These are phyloP conservation scores for Pocillopora grandis DNA, from an alignment of 92 coral and sea anemone genomes.

Conservation along the genomic window DNA sequence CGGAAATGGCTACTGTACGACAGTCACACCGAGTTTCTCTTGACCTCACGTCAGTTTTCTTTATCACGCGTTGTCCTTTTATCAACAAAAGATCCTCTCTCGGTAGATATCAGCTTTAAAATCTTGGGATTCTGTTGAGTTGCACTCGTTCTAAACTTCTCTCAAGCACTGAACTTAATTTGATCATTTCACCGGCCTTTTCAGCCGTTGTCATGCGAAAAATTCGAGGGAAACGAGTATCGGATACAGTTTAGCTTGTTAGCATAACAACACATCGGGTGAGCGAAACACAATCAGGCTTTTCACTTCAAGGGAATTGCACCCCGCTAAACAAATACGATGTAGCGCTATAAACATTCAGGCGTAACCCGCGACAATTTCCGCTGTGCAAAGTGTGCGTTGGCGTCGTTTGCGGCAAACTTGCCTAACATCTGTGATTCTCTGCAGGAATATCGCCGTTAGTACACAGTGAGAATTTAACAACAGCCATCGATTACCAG, in stretches of 20 bases:
- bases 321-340: background rate
- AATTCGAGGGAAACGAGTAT: background rate
- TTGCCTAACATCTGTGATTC: background rate
- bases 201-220: background rate
- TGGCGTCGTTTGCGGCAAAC: background rate
- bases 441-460: slow-evolving; percentile 20
- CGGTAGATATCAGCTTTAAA: slow-evolving; percentile 7
- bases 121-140: slow-evolving; percentile 29
- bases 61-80: slow-evolving; percentile 8
- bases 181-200: background rate
- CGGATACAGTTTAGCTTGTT: background rate
- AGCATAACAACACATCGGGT: slow-evolving; percentile 4
- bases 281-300: slow-evolving; percentile 24
- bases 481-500: slow-evolving; percentile 19
- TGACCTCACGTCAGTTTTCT: slow-evolving; percentile 33
- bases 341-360: background rate
- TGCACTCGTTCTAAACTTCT: slow-evolving; percentile 6
- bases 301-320: slow-evolving; percentile 11
- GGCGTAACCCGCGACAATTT: slow-evolving; percentile 26
- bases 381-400: slow-evolving; percentile 25
- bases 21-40: background rate
- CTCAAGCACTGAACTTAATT: slow-evolving; percentile 4
- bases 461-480: slow-evolving; percentile 12
- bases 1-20: slow-evolving; percentile 1
- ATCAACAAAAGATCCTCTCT: slow-evolving; percentile 17